Conservation (phyloP, 2,113 vertebrate genomes). For the Megaceryle maxima region DNA sequence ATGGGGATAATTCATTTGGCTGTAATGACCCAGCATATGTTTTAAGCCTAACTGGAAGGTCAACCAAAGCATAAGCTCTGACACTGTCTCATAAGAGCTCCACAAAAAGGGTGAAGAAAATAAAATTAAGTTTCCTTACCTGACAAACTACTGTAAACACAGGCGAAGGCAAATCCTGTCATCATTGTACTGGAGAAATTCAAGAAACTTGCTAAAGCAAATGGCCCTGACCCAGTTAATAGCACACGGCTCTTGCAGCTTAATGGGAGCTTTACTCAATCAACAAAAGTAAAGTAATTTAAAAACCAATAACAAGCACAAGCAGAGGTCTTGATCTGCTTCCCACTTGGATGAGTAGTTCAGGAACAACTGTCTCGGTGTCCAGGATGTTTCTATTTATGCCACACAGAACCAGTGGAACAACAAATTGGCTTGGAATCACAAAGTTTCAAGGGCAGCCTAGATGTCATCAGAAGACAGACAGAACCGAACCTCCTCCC, state of each 20-base stretch:
- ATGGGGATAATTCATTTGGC: not conserved
- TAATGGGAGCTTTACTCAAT: not conserved
- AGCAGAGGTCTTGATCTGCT: not conserved
- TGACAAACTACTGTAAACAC: not conserved
- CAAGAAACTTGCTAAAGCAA: not conserved
- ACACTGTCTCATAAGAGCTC: not conserved
- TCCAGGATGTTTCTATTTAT: not conserved
- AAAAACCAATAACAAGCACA: not conserved
- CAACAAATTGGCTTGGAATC: not conserved
- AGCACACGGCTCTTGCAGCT: not conserved
- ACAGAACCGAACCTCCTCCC: not conserved
- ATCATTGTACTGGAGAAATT: not conserved
- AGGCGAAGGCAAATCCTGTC: not conserved
- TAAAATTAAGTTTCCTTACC: not conserved
- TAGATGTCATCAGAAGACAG: not conserved
- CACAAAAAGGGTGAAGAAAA: not conserved
- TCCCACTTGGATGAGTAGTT: not conserved
- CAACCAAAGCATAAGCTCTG: not conserved
- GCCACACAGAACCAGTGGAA: not conserved
- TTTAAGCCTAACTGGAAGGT: not conserved
- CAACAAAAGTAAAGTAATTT: not conserved
- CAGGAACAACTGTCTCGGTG: not conserved
- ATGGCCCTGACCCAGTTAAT: not conserved
- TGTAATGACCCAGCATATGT: not conserved
- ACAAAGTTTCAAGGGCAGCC: not conserved